Conservation (phyloP, 92 coral and sea anemone genomes). For the Parazoanthus atlanticus region DNA sequence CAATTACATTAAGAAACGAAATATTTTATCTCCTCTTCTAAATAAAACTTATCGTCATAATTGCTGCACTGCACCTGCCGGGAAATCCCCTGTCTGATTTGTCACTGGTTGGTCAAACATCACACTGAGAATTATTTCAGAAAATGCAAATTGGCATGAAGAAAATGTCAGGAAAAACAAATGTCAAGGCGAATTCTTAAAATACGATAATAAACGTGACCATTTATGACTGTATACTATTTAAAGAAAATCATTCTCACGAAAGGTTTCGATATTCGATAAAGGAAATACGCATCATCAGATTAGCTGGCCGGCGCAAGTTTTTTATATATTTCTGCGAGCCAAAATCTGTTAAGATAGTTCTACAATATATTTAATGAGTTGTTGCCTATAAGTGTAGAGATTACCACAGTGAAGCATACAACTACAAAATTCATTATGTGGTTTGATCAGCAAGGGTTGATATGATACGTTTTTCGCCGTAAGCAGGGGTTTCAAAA, state of each 20-base stretch:
- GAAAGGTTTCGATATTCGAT: not conserved
- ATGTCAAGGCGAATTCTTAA: not conserved
- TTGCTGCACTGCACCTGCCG: constrained; percentile 9
- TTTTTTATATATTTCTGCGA: too few species aligned
- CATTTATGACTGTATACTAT: not conserved
- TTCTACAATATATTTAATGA: too few species aligned
- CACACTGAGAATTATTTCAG: not conserved
- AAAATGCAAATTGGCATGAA: constrained; percentile 5
- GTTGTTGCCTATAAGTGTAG: not conserved
- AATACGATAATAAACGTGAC: not conserved
- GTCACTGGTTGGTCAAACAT: not conserved
- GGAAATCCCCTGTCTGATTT: not conserved
- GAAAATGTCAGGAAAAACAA: not conserved
- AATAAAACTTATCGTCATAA: not conserved
- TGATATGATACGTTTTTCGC: too few species aligned
- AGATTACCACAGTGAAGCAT: not conserved
- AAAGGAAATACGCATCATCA: not conserved
- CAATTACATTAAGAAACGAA: not conserved
- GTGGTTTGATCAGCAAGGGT: too few species aligned
- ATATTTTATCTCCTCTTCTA: not conserved
- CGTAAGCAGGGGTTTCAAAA: too few species aligned
- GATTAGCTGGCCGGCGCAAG: not conserved
- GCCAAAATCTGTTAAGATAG: not conserved
- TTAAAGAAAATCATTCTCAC: not conserved
- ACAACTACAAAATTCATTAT: too few species aligned